phyloP scores from a whole-genome alignment of 2,888 invertebrate species.

The Ecliptopera silaceata region DNA sequence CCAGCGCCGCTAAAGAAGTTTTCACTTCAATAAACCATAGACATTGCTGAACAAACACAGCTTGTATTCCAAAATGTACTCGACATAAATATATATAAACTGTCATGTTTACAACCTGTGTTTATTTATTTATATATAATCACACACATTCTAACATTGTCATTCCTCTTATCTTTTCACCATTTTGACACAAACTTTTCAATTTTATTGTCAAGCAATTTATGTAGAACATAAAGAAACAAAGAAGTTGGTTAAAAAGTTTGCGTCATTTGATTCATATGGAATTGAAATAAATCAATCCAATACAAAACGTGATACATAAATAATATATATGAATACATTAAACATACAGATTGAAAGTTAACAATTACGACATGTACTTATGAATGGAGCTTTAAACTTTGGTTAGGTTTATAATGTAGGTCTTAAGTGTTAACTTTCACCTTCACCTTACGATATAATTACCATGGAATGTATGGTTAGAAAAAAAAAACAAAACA shows the following conservation, averaged over 20 bases:
- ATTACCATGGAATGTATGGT: constrained; percentile 46
- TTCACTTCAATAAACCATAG: constrained; percentile 50
- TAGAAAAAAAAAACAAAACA: constrained; percentile 36
- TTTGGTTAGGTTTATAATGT: background rate
- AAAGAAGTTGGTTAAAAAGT: constrained; percentile 2
- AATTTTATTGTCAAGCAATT: background rate
- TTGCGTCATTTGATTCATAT: constrained; percentile 19
- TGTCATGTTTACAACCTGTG: constrained; percentile 22
- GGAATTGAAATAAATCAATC: constrained; percentile 26
- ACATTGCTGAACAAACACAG: constrained; percentile 46
- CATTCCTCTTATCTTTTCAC: constrained; percentile 66
- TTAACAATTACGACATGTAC: constrained; percentile 41
- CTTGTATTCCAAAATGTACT: constrained; percentile 37
- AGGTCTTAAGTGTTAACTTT: constrained; percentile 45
- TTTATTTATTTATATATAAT: constrained; percentile 57
- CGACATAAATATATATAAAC: background rate
- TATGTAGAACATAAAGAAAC: background rate
- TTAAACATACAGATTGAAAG: constrained; percentile 61
- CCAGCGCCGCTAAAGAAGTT: no score
- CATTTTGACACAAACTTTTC: constrained; percentile 28
- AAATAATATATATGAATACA: constrained; percentile 45
- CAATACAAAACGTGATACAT: constrained; percentile 55
- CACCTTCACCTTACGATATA: constrained; percentile 66
- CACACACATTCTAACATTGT: constrained; percentile 73
- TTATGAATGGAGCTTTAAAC: background rate